Percentiles rank a stretch among this genome's conserved stretches.
Evolutionary conservation across 2,113 vertebrate species (phyloP).

Genomic region (Colistium nudipinnis): DNA sequence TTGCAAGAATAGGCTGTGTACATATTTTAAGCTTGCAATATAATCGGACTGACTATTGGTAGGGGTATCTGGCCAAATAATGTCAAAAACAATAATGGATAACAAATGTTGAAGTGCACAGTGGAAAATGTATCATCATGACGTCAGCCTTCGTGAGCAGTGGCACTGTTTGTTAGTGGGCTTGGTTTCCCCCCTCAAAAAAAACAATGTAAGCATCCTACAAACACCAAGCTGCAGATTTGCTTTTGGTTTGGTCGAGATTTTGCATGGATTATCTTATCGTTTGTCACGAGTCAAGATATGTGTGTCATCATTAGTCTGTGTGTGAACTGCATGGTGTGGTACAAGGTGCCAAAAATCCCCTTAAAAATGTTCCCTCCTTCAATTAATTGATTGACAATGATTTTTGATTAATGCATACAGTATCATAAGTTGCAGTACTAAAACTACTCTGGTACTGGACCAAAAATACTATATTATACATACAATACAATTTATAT

Average conservation of each 20-base stretch:
- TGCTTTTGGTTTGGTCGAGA: slow-evolving; percentile 49
- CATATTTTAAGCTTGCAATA: not conserved
- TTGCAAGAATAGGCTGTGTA: not conserved
- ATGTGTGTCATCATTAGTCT: slow-evolving; percentile 28
- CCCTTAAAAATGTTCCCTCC: too few species aligned
- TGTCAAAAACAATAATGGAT: not conserved
- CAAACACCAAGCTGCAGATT: slow-evolving; percentile 53
- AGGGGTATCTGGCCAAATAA: not conserved
- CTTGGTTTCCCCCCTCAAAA: slow-evolving; percentile 69
- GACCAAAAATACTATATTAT: too few species aligned
- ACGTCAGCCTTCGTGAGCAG: slow-evolving; percentile 58
- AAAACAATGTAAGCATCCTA: slow-evolving; percentile 66
- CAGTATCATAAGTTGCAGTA: not conserved
- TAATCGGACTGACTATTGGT: not conserved
- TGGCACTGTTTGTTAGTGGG: slow-evolving; percentile 68
- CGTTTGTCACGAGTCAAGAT: slow-evolving; percentile 28
- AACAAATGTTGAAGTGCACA: not conserved
- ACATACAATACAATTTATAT: too few species aligned
- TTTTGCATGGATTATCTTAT: slow-evolving; percentile 52
- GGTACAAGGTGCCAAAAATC: too few species aligned
- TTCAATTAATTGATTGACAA: too few species aligned
- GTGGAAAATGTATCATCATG: slow-evolving; percentile 21
- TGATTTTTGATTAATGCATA: too few species aligned
- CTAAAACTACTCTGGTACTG: too few species aligned
- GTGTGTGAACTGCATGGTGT: slow-evolving; percentile 7